phyloP scores from a whole-genome alignment of 2,797 vertebrate species.

The Pseudotriccus pelzelni region DNA sequence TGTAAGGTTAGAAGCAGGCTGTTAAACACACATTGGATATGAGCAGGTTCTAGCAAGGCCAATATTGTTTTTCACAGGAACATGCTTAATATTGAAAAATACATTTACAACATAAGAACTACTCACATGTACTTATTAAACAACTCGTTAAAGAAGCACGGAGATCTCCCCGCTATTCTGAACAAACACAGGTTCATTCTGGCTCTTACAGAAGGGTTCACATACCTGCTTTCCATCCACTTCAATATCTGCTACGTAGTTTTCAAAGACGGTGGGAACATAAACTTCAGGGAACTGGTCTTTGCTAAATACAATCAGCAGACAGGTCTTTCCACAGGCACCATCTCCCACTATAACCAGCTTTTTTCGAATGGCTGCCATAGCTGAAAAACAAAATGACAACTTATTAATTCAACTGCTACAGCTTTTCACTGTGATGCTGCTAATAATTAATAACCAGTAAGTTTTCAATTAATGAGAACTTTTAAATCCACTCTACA shows the following conservation, averaged over 20 bases:
- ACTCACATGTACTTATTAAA: not conserved
- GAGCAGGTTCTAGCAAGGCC: not conserved
- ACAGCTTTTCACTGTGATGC: not conserved
- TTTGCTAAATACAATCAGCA: conserved; percentile 98
- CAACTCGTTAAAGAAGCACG: not conserved
- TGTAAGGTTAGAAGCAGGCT: not conserved
- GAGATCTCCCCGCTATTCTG: not conserved
- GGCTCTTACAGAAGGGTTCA: not conserved
- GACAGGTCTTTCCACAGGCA: conserved; percentile 98
- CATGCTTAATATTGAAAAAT: not conserved
- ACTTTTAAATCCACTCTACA: not conserved
- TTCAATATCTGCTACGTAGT: conserved; percentile 98
- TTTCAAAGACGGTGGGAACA: conserved; percentile 97
- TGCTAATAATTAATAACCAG: not conserved
- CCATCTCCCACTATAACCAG: conserved; percentile 98
- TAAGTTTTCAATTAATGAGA: not conserved
- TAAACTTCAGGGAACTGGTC: conserved; percentile 99
- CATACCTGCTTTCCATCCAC: conserved; percentile 95
- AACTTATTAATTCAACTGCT: not conserved
- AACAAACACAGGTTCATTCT: not conserved
- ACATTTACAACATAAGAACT: not conserved
- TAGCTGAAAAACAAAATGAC: conserved; percentile 76
- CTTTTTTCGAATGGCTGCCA: conserved; percentile 99
- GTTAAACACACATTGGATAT: not conserved
- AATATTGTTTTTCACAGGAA: not conserved